Base-by-base conservation (phyloP, 2,113 vertebrate species). In the Pedetes capensis region DNA sequence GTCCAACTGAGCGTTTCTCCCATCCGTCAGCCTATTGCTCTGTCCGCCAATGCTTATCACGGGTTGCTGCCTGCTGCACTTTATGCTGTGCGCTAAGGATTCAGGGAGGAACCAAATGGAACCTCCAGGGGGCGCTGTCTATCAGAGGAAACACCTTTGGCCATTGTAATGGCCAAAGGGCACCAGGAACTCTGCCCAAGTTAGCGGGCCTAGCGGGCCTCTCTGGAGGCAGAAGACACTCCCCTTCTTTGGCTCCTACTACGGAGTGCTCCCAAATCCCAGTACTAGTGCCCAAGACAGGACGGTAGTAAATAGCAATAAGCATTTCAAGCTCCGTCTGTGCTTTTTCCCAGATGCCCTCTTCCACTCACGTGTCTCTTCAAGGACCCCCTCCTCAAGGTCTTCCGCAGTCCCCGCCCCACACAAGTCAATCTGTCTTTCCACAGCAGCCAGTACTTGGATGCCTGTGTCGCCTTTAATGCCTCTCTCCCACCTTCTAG, bases 11-110 rank as follows among this genome's bases (percentile, higher is more conserved):
- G 51, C 8, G 29, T 17, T 42, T 76, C 53, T 75, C 42, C 53
- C 32, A 1, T 11, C 0, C 0, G 69, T 47, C n/a, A 80, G 34
- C 61, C 61, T 29, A n/a, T 3, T 4, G 0, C 29, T 49, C 75
- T 39, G 32, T 63, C 76, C 22, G 39, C 51, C 64, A 10, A n/a
- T 18, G 74, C 66, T 66, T 49, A 29, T 20, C 16, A 4, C 42
- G 42, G 4, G 18, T 57, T 32, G 27, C 78, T 66, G 53, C 20
- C 10, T 44, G 39, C 82, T 11, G 5, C 64, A 32, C 49, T 83
- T 57, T 66, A 47, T 27, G n/a, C 1, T 0, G 68, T 61, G 25
- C 8, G 2, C 51, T 51, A 57, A 39, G 63, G 76, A 32, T 34
- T 22, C 8, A 20, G 17, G 11, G 11, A 29, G 6, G 47, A 17